Evolutionary conservation across 1,140 invertebrate genomes (phyloP).

Genomic region (Diorhabda sublineata): DNA sequence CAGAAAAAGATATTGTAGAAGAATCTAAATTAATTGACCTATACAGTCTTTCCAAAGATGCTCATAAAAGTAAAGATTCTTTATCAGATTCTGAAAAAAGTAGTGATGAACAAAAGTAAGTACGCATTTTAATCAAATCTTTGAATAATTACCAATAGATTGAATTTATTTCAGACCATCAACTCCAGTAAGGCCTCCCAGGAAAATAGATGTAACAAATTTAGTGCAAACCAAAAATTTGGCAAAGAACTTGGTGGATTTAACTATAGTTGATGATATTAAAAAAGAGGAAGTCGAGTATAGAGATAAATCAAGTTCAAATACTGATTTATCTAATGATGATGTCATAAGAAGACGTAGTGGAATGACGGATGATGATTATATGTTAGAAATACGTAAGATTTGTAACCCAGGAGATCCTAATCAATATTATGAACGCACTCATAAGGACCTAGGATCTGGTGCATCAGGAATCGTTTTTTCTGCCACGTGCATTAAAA

Average conservation of each 20-base stretch:
- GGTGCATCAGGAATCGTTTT: slow-evolving; percentile 89
- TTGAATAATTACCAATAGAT: slow-evolving; percentile 1
- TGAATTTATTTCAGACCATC: slow-evolving; percentile 11
- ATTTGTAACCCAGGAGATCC: slow-evolving; percentile 76
- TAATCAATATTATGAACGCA: slow-evolving; percentile 70
- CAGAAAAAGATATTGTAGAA: slow-evolving; percentile 69
- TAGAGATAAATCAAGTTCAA: slow-evolving; percentile 16
- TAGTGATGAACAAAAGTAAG: background rate
- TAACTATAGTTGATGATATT: slow-evolving; percentile 44
- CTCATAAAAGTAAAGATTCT: slow-evolving; percentile 60
- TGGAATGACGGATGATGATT: slow-evolving; percentile 68
- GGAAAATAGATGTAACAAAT: slow-evolving; percentile 30
- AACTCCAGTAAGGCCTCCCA: slow-evolving; percentile 23
- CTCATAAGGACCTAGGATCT: slow-evolving; percentile 81
- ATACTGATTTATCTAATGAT: slow-evolving; percentile 26
- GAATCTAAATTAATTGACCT: slow-evolving; percentile 75
- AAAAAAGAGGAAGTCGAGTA: slow-evolving; percentile 26
- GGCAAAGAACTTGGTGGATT: slow-evolving; percentile 36
- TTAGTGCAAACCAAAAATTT: slow-evolving; percentile 34
- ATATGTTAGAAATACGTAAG: slow-evolving; percentile 77
- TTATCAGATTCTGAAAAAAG: slow-evolving; percentile 41
- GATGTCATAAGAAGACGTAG: slow-evolving; percentile 27
- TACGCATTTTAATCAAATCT: background rate
- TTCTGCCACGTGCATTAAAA: slow-evolving; percentile 77
- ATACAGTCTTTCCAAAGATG: slow-evolving; percentile 64